Base-by-base conservation (phyloP, 2,888 invertebrate species). In the Stomorhina lunata region DNA sequence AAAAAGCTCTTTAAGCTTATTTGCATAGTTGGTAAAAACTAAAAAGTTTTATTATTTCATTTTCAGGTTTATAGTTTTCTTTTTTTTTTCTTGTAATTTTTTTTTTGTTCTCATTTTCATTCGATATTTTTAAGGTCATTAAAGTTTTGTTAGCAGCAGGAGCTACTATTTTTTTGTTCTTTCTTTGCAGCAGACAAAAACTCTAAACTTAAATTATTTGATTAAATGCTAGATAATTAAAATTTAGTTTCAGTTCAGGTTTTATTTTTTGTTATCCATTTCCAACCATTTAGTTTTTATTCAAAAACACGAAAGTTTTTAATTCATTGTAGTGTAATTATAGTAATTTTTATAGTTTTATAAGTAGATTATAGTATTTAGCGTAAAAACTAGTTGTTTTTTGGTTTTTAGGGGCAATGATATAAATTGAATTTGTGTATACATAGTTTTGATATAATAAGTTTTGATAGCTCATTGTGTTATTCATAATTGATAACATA, bases 41-140 rank as follows among this genome's bases (percentile, higher is more conserved):
- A n/a, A n/a, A n/a, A 77, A 69, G 50, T 69, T 77, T 77, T 61
- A 29, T 65, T 55, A 32, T 77, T 61, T 59, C 6, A 50, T 53
- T 61, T 69, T 59, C 50, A n/a, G n/a, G n/a, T n/a, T n/a, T n/a
- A n/a, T n/a, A n/a, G n/a, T n/a, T n/a, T n/a, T n/a, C n/a, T n/a
- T n/a, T n/a, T n/a, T n/a, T n/a, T 66, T 15, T 66, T 57, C 7
- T 10, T 6, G 22, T 68, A 17, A 57, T 66, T 75, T 25, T 43
- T 32, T 40, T 65, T 10, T 12, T 20, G 45, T 69, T 57, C 61
- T 68, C 48, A 29, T 68, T 68, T 48, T 48, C 50, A 40, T 68
- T 15, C 59, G 12, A 48, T 75, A 65, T 66, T 75, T 77, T 77
- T 77, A 77, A 69, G 68, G 77, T 77, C 77, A 77, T 68, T 76